Evolutionary conservation across 35 echinoderm and acorn worm species (phyloP), one percentile per base, ranked within the genome.

Genomic region (Hemicentrotus pulcherrimus): DNA sequence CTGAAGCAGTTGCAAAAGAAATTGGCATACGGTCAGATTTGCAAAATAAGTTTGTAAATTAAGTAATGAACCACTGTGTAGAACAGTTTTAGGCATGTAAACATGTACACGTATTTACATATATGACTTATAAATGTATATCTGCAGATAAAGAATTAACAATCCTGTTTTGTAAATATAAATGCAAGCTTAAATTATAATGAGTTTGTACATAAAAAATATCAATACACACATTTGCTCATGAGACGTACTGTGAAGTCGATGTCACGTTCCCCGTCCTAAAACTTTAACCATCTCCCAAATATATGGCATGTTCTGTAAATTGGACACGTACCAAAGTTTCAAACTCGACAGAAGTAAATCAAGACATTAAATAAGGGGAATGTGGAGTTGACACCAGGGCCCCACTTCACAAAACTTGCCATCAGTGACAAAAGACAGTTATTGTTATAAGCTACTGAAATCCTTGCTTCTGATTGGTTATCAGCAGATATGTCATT

Each of bases 171-270:
- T 78, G 65, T 28, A 78, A 78, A 78, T 78, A n/a, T 28, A 78
- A 78, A 78, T 78, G 65, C 65, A 78, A 78, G 65, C 65, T 78
- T 78, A 78, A 78, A 78, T 78, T 78, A 78, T 22, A 28, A 78
- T 78, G 65, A 78, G 65, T 78, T 78, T 78, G 65, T 78, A 78
- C 65, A 78, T 78, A 78, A 28, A 28, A 78, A 78, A 78, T 78
- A 78, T 78, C 65, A 78, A 78, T 78, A 78, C 19, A 78, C 28
- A 78, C 24, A 78, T 78, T 8, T 28, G 65, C 19, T 28, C 19
- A 78, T n/a, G 19, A n/a, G 28, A 78, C 22, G 5, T 28, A 78
- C 65, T n/a, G 65, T 78, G 28, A 71, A 78, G 18, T 78, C 6
- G 6, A 78, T 28, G 65, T 28, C 65, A 78, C 4, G 24, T n/a